phyloP scores from a whole-genome alignment of 2,888 invertebrate genomes.

The Hirtodrosophila confusa region DNA sequence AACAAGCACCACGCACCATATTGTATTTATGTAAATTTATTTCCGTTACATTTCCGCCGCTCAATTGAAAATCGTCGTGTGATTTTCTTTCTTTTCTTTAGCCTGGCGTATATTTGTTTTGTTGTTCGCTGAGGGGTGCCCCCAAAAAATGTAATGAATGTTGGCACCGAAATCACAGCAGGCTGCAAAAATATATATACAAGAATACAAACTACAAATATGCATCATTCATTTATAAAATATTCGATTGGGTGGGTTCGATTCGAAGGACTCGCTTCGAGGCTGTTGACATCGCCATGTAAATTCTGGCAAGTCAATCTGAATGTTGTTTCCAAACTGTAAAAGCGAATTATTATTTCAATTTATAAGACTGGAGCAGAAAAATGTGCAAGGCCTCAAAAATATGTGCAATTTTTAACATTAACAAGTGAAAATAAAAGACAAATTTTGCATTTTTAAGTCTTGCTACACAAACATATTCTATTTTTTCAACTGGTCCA shows the following conservation, averaged over 20 bases:
- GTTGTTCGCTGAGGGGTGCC: slow-evolving; percentile 22
- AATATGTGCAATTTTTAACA: not conserved
- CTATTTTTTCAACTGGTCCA: no score
- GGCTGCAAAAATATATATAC: slow-evolving; percentile 39
- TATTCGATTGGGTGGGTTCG: slow-evolving; percentile 27
- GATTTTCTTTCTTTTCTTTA: slow-evolving; percentile 59
- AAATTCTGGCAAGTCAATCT: slow-evolving; percentile 54
- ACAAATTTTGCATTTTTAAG: not conserved
- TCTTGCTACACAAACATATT: no score
- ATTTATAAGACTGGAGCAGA: slow-evolving; percentile 18
- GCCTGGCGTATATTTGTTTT: slow-evolving; percentile 44
- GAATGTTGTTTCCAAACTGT: slow-evolving; percentile 31
- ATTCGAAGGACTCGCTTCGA: slow-evolving; percentile 13
- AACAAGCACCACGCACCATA: slow-evolving; percentile 79
- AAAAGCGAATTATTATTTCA: slow-evolving; percentile 40
- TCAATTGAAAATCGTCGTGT: slow-evolving; percentile 79
- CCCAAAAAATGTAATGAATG: slow-evolving; percentile 6
- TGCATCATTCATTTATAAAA: slow-evolving; percentile 50
- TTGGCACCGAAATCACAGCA: slow-evolving; percentile 38
- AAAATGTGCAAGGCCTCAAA: not conserved
- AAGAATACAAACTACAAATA: slow-evolving; percentile 56
- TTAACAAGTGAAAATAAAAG: not conserved
- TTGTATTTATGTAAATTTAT: slow-evolving; percentile 81
- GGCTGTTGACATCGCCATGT: slow-evolving; percentile 29
- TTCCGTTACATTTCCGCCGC: slow-evolving; percentile 80